phyloP scores from a whole-genome alignment of 2,797 vertebrate species.

The Tokudaia tokunoshimensis region DNA sequence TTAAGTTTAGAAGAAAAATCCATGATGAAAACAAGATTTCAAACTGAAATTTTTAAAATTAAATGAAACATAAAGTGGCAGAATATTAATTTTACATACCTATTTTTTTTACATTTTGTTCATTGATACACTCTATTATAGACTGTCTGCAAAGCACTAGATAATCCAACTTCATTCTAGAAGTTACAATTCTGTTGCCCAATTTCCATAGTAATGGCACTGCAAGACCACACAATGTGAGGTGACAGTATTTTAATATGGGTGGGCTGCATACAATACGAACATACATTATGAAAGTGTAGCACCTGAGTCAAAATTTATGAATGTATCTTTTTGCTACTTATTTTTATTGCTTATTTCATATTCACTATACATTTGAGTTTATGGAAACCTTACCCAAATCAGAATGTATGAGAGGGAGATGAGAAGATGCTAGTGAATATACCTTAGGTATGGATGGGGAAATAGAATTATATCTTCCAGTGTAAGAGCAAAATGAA shows the following conservation, averaged over 20 bases:
- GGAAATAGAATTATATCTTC: background rate
- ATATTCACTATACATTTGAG: background rate
- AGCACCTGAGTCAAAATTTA: background rate
- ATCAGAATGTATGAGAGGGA: accelerated
- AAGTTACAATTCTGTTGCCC: background rate
- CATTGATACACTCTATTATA: background rate
- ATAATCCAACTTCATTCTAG: background rate
- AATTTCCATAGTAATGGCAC: too few relatives aligned
- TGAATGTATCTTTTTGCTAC: background rate
- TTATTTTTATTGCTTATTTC: background rate
- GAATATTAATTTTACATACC: background rate
- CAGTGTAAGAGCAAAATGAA: background rate
- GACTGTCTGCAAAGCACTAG: background rate
- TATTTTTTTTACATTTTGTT: background rate
- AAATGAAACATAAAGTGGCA: background rate
- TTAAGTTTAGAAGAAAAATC: background rate
- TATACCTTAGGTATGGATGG: background rate
- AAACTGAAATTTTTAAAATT: background rate
- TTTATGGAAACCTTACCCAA: background rate
- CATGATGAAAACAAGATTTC: background rate
- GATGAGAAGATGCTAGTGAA: background rate
- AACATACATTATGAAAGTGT: background rate
- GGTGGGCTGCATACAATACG: background rate
- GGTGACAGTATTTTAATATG: background rate
- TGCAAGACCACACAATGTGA: background rate